Evolutionary conservation across 1,140 invertebrate species (phyloP).

Genomic region (Hyles vespertilio): DNA sequence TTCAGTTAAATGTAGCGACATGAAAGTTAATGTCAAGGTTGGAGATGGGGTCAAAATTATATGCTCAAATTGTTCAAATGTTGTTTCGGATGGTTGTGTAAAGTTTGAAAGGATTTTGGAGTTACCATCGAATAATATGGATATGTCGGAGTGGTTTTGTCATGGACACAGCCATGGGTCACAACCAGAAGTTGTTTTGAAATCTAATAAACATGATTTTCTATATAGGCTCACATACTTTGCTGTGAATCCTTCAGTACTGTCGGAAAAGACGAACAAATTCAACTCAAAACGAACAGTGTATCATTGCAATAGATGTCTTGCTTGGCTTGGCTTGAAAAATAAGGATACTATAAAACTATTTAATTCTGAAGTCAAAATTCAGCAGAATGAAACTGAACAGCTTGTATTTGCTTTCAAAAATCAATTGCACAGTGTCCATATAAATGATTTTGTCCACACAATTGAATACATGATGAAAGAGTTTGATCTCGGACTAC

Average conservation of each 20-base stretch:
- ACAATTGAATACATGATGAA: conserved; percentile 67
- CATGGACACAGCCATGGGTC: conserved; percentile 53
- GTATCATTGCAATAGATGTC: conserved; percentile 74
- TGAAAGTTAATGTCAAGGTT: conserved; percentile 56
- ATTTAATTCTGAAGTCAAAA: conserved; percentile 67
- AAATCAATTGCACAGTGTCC: conserved; percentile 33
- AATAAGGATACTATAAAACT: conserved; percentile 58
- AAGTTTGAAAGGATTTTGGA: conserved; percentile 75
- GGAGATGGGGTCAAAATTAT: conserved; percentile 52
- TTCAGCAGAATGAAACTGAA: conserved; percentile 38
- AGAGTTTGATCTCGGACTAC: conserved; percentile 66
- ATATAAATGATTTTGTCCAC: conserved; percentile 68
- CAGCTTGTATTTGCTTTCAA: conserved; percentile 41
- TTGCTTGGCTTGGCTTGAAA: conserved; percentile 74
- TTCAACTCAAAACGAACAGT: conserved; percentile 62
- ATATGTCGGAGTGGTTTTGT: conserved; percentile 77
- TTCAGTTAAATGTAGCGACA: conserved; percentile 35
- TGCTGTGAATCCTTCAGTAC: conserved; percentile 55
- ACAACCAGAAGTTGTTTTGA: conserved; percentile 38
- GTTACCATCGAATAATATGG: conserved; percentile 73
- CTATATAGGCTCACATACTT: conserved; percentile 73
- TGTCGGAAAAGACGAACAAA: conserved; percentile 58
- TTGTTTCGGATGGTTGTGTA: conserved; percentile 47
- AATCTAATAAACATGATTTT: conserved; percentile 68
- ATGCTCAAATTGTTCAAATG: conserved; percentile 74